These are phyloP conservation scores for Micrastur ruficollis DNA, from an alignment of 2,797 vertebrate species.

Conservation along the genomic window DNA sequence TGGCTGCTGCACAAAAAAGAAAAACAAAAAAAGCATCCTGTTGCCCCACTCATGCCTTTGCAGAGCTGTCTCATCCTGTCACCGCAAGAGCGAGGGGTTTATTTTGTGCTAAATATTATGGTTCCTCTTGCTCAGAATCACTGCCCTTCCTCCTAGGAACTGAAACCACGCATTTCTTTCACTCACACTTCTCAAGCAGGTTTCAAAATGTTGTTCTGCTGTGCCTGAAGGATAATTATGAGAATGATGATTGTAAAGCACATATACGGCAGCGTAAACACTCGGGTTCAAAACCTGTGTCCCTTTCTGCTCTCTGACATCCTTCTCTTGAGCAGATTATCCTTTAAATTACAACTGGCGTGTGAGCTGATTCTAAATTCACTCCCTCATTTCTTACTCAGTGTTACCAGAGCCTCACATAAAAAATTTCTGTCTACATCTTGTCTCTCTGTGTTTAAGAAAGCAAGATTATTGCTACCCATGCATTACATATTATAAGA, in stretches of 20 bases:
- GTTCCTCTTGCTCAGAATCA: slow-evolving; percentile 44
- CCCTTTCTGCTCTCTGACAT: slow-evolving; percentile 35
- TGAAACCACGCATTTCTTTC: slow-evolving; percentile 14
- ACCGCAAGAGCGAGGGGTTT: not conserved
- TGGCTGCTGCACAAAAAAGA: not conserved
- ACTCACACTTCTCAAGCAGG: slow-evolving; percentile 2
- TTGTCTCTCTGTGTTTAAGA: not conserved
- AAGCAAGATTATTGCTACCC: not conserved
- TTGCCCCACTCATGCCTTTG: not conserved
- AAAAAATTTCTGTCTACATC: not conserved
- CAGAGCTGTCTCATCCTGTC: not conserved
- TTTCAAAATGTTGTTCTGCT: not conserved
- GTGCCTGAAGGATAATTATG: slow-evolving; percentile 5
- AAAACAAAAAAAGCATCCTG: not conserved
- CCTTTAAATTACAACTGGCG: not conserved
- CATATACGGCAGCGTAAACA: not conserved
- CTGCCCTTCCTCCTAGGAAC: slow-evolving; percentile 31
- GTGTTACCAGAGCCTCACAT: not conserved
- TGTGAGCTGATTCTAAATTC: slow-evolving; percentile 4
- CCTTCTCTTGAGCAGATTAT: slow-evolving; percentile 48
- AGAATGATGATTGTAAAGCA: not conserved
- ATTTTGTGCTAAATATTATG: not conserved
- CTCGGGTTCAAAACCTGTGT: not conserved
- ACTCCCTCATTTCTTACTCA: not conserved
- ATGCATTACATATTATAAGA: rapidly evolving